Base-by-base conservation (phyloP, 2,113 vertebrate species). In the Tachysurus vachellii region DNA sequence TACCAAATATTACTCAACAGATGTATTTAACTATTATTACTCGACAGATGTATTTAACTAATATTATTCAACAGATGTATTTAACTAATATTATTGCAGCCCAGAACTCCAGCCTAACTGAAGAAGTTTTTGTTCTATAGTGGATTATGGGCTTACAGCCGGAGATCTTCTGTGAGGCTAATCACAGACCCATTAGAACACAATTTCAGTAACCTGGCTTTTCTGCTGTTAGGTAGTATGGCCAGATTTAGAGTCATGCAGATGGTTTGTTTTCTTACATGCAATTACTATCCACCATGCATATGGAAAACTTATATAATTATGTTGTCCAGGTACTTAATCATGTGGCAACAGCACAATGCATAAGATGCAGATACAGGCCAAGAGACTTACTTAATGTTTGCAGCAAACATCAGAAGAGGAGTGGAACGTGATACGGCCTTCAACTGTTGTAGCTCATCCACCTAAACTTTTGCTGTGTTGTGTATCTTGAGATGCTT, bases 181-280 rank as follows among this genome's bases (percentile, higher is more conserved):
- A 82, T 90, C 86, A n/a, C n/a, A 50, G 73, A 64, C 84, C 59
- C 80, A 64, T 64, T 19, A 66, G 21, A 68, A 14, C 26, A 54
- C 53, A 86, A 59, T 21, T 85, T 80, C 70, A 83, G 53, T 84
- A 68, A 13, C 62, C 85, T 57, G 8, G 23, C 23, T 81, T 23
- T 28, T 82, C 87, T 89, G 90, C 68, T 83, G 71, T 89, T 90
- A 85, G 88, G 85, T 82, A 86, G 85, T 88, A 28, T 7, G 70
- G 28, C 44, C 26, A 87, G 82, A 88, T 88, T 54, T 53, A 79
- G 4, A 36, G 7, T 50, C 47, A 53, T 9, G 53, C 73, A 26
- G 2, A 4, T n/a, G 31, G 47, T 64, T 79, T 36, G 44, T 47
- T n/a, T 36, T 64, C 17, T 54, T 31, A 53, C 56, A 62, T 53